Percentiles rank a stretch among this genome's conserved stretches.
Evolutionary conservation across 2,113 vertebrate species (phyloP).

Genomic region (Myxocyprinus asiaticus): DNA sequence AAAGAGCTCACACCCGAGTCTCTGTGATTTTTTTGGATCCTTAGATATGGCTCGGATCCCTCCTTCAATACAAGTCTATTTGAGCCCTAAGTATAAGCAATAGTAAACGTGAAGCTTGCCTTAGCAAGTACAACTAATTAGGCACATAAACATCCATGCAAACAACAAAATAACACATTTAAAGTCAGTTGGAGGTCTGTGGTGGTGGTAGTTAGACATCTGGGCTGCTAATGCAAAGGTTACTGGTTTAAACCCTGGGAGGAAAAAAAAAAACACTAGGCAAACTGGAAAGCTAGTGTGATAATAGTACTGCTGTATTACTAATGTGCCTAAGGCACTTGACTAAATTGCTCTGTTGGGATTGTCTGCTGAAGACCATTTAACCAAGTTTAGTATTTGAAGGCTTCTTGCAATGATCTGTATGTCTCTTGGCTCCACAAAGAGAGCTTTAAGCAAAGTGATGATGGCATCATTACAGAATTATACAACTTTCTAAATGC

Average conservation of each 20-base stretch:
- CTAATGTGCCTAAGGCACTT: conserved; percentile 1
- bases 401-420: no score
- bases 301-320: conserved; percentile 13
- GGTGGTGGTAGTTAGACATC: not conserved
- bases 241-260: not conserved
- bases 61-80: no score
- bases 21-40: no score
- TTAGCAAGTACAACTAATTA: not conserved
- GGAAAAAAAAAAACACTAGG: not conserved
- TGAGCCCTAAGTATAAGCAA: no score
- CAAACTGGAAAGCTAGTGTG: not conserved
- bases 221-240: conserved; percentile 17
- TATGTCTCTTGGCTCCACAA: not conserved
- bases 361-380: conserved; percentile 13
- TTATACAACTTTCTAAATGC: not conserved
- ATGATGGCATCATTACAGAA: not conserved
- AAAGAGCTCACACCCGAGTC: no score
- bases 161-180: conserved; percentile 15
- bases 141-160: not conserved
- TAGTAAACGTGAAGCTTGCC: no score
- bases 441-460: not conserved
- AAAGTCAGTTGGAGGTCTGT: not conserved
- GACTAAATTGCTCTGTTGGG: conserved; percentile 14
- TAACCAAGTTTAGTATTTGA: not conserved
- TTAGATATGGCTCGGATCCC: no score